These are phyloP conservation scores for Takifugu bimaculatus DNA, from an alignment of 2,113 vertebrate species.

Conservation along the genomic window DNA sequence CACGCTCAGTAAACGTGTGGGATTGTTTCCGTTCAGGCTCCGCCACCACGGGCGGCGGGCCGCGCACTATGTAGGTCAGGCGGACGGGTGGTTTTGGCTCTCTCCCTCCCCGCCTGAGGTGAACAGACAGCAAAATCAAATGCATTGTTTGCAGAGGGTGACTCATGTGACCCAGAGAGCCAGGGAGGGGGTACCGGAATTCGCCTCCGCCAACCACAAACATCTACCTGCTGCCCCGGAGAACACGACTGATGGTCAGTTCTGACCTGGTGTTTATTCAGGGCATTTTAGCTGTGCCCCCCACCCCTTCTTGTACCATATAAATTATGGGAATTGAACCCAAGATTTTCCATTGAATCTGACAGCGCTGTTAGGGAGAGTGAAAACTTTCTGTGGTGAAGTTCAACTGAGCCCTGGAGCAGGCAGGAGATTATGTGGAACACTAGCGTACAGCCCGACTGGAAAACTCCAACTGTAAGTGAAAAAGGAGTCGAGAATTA, in stretches of 20 bases:
- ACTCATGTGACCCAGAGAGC: slow-evolving; percentile 62
- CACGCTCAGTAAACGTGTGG: slow-evolving; percentile 44
- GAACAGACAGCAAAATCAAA: slow-evolving; percentile 59
- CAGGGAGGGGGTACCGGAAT: slow-evolving; percentile 38
- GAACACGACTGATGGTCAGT: neutral
- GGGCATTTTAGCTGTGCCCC: neutral
- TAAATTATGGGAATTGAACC: too few relatives aligned
- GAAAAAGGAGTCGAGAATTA: too few relatives aligned
- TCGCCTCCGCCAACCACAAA: slow-evolving; percentile 10
- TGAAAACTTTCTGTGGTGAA: too few relatives aligned
- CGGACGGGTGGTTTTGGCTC: slow-evolving; percentile 62
- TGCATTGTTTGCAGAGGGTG: slow-evolving; percentile 55
- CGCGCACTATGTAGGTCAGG: slow-evolving; percentile 65
- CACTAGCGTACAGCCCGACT: too few relatives aligned
- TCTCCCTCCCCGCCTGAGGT: slow-evolving; percentile 46
- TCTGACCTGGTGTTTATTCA: neutral
- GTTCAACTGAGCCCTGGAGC: too few relatives aligned
- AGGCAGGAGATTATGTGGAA: too few relatives aligned
- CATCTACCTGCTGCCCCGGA: neutral
- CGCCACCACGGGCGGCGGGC: slow-evolving; percentile 31
- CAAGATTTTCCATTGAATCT: too few relatives aligned
- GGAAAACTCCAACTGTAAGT: too few relatives aligned
- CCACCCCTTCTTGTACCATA: neutral
- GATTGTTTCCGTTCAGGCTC: slow-evolving; percentile 56
- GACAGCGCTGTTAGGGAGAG: too few relatives aligned